Evolutionary conservation across 2,888 invertebrate genomes (phyloP).

Genomic region (Platerodrilus igneus): DNA sequence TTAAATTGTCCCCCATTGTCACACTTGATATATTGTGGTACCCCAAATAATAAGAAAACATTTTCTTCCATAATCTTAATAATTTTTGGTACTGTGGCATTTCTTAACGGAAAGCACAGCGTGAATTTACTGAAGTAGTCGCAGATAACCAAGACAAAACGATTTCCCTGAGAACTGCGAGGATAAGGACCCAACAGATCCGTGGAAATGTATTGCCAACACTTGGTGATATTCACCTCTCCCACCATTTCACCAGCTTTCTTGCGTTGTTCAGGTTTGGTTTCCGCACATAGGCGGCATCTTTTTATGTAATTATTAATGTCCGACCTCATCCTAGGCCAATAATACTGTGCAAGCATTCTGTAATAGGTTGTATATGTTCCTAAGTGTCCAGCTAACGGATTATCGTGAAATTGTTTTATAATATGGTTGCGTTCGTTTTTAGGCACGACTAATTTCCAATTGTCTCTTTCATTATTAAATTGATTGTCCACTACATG

Average conservation of each 20-base stretch:
- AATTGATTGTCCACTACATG: neutral
- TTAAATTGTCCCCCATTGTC: constrained; percentile 21
- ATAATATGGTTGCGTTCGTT: constrained; percentile 14
- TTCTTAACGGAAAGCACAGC: constrained; percentile 15
- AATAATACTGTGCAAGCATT: constrained; percentile 24
- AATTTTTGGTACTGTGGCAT: constrained; percentile 9
- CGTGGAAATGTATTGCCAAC: constrained; percentile 23
- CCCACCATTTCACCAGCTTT: constrained; percentile 28
- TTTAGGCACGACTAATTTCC: constrained; percentile 26
- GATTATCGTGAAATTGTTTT: constrained; percentile 27
- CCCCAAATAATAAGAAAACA: constrained; percentile 21
- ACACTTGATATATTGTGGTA: constrained; percentile 12
- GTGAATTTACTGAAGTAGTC: constrained; percentile 28
- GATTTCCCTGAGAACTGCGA: constrained; percentile 11
- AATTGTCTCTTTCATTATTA: constrained; percentile 17
- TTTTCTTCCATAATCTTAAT: constrained; percentile 13
- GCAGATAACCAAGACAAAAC: constrained; percentile 21
- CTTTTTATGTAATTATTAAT: constrained; percentile 25
- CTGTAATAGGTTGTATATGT: constrained; percentile 24
- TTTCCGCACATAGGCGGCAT: constrained; percentile 27
- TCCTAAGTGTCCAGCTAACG: constrained; percentile 31
- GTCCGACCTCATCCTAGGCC: constrained; percentile 31
- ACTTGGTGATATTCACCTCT: constrained; percentile 14
- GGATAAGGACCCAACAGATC: constrained; percentile 30
- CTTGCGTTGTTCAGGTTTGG: constrained; percentile 25